Percentiles rank a stretch among this genome's conserved stretches.
Evolutionary conservation across 2,113 vertebrate genomes (phyloP).

Genomic region (Poeciliopsis retropinna): DNA sequence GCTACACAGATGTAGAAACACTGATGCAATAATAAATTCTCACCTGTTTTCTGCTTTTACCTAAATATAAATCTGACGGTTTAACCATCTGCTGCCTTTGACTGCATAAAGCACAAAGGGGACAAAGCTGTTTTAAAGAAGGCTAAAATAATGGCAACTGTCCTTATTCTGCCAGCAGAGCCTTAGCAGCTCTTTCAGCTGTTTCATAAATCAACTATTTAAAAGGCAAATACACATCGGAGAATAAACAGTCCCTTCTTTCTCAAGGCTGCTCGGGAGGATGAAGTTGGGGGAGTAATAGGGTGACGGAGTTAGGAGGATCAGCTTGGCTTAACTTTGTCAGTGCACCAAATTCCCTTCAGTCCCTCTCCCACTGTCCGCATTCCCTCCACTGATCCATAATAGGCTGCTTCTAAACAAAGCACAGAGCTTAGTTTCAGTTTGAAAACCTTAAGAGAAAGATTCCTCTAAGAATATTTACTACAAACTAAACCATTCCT

Average conservation of each 20-base stretch:
- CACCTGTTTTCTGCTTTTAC: slow-evolving; percentile 5
- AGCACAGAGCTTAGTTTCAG: slow-evolving; percentile 4
- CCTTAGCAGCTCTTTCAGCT: slow-evolving; percentile 45
- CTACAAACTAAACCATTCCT: neutral
- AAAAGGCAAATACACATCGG: slow-evolving; percentile 30
- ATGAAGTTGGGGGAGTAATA: slow-evolving; percentile 9
- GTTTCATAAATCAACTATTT: slow-evolving; percentile 50
- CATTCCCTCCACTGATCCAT: slow-evolving; percentile 4
- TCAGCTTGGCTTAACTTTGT: slow-evolving; percentile 44
- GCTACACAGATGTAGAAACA: neutral
- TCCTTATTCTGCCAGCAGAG: slow-evolving; percentile 30
- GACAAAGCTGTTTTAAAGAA: slow-evolving; percentile 26
- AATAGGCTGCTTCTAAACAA: slow-evolving; percentile 20
- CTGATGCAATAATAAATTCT: slow-evolving; percentile 5
- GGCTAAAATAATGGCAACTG: slow-evolving; percentile 31
- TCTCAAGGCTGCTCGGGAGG: slow-evolving; percentile 37
- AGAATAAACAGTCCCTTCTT: slow-evolving; percentile 40
- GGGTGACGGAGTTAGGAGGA: slow-evolving; percentile 40
- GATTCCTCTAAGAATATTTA: neutral
- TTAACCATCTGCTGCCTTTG: slow-evolving; percentile 34
- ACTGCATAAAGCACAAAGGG: slow-evolving; percentile 23
- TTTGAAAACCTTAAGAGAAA: slow-evolving; percentile 7
- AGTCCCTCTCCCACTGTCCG: neutral
- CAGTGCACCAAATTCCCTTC: slow-evolving; percentile 27
- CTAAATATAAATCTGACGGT: slow-evolving; percentile 14